A percentile compares a stretch with the other conserved stretches of the same genome.
These are phyloP conservation scores for Enteromius treurensis DNA, from an alignment of 2,797 vertebrate species.

Conservation along the genomic window DNA sequence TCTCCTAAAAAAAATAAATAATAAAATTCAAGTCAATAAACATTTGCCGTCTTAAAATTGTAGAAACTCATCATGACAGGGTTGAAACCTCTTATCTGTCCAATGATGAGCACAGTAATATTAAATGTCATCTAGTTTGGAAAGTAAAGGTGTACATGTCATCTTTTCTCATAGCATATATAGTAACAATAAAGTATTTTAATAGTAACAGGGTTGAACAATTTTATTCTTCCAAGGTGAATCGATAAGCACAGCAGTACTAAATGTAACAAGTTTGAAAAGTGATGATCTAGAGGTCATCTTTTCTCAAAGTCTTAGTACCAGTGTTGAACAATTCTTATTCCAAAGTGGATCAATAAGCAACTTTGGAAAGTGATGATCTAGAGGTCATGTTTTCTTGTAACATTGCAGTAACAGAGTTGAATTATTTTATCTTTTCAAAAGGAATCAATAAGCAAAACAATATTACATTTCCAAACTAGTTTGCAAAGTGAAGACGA, in stretches of 20 bases:
- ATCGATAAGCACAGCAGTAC: background rate
- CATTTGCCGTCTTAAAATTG: background rate
- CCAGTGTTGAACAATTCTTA: too few relatives aligned
- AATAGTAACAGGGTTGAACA: background rate
- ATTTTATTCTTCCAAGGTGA: background rate
- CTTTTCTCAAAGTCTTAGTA: too few relatives aligned
- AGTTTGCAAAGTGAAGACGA: background rate
- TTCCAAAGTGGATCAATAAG: too few relatives aligned
- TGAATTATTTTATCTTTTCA: background rate
- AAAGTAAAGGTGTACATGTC: background rate
- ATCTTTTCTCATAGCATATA: background rate
- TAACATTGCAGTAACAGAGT: background rate
- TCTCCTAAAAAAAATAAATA: background rate
- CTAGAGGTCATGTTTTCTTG: too few relatives aligned
- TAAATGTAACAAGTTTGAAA: background rate
- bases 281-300: too few relatives aligned
- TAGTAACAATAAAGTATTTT: background rate
- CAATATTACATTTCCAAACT: background rate
- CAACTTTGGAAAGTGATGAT: background rate
- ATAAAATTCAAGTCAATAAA: too few relatives aligned
- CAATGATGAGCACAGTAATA: background rate
- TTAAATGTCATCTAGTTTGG: background rate
- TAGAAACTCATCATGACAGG: background rate
- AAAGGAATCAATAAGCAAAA: background rate
- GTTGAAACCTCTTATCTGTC: background rate